phyloP scores from a whole-genome alignment of 2,113 vertebrate genomes.

The Equus przewalskii region DNA sequence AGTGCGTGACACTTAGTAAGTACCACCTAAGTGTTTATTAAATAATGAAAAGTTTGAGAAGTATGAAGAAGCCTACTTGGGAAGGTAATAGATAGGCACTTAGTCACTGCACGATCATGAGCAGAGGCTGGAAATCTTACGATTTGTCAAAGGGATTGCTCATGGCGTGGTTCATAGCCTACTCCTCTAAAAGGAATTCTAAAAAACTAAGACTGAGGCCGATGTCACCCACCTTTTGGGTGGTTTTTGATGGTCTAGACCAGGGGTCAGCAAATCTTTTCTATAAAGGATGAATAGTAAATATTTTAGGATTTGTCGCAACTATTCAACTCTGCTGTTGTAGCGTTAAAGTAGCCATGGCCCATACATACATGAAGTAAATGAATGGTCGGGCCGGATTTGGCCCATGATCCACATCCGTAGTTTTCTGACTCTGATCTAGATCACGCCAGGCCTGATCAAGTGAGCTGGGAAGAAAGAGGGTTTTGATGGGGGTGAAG shows the following conservation, averaged over 20 bases:
- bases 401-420: not conserved
- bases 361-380: not conserved
- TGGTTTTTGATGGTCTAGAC: not conserved
- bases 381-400: not conserved
- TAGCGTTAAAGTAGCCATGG: not conserved
- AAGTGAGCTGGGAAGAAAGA: not conserved
- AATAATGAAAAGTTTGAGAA: not conserved
- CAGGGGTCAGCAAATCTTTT: not conserved
- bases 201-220: not conserved
- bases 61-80: not conserved
- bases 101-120: not conserved
- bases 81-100: not conserved
- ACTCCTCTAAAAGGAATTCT: slow-evolving; percentile 1
- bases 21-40: not conserved
- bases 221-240: not conserved
- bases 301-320: slow-evolving; percentile 15
- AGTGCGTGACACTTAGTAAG: not conserved
- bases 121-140: not conserved
- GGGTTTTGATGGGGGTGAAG: not conserved
- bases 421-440: not conserved
- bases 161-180: too few relatives aligned
- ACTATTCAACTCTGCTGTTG: not conserved
- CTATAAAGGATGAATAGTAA: not conserved
- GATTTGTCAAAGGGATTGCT: not conserved
- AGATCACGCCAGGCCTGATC: not conserved